A percentile compares a stretch with the other conserved stretches of the same genome.
Conservation (phyloP, 2,888 invertebrate genomes). For the Fragum sueziense region DNA sequence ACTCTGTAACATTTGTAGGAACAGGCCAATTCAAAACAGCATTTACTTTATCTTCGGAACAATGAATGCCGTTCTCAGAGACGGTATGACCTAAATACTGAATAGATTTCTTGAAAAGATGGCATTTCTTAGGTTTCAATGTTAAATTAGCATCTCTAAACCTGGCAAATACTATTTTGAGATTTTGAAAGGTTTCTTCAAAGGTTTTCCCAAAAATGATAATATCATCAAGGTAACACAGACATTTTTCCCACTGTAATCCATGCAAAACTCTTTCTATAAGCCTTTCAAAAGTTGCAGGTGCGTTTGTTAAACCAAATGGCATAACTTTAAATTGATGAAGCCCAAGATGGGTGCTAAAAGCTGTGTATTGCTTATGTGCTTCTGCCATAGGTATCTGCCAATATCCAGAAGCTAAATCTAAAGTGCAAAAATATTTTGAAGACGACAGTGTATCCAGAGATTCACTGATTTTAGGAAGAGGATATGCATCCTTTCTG, state of each 20-base stretch:
- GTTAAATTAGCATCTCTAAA: slow-evolving; percentile 58
- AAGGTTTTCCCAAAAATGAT: too few relatives aligned
- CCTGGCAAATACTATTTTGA: slow-evolving; percentile 54
- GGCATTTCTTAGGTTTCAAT: slow-evolving; percentile 65
- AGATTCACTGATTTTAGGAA: slow-evolving; percentile 44
- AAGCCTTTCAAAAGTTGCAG: slow-evolving; percentile 61
- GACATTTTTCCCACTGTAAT: too few relatives aligned
- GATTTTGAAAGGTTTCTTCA: slow-evolving; percentile 34
- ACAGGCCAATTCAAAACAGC: slow-evolving; percentile 32
- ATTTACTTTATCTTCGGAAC: slow-evolving; percentile 29
- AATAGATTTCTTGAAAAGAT: slow-evolving; percentile 33
- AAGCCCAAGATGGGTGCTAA: slow-evolving; percentile 35
- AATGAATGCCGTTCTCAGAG: slow-evolving; percentile 33
- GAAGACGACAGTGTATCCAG: slow-evolving; percentile 39
- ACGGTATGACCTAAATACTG: slow-evolving; percentile 42
- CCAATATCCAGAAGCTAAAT: slow-evolving; percentile 52
- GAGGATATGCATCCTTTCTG: slow-evolving; percentile 47
- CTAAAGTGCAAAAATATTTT: slow-evolving; percentile 47
- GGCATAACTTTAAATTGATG: slow-evolving; percentile 53
- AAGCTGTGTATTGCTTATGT: slow-evolving; percentile 36
- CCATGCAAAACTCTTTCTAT: slow-evolving; percentile 62
- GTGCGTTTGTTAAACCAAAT: slow-evolving; percentile 59
- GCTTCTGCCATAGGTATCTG: slow-evolving; percentile 39
- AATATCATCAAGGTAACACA: too few relatives aligned
- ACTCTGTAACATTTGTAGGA: slow-evolving; percentile 30